A percentile compares a stretch with the other conserved stretches of the same genome.
Conservation (phyloP, 1,140 invertebrate species). For the Phocides pigmalion region DNA sequence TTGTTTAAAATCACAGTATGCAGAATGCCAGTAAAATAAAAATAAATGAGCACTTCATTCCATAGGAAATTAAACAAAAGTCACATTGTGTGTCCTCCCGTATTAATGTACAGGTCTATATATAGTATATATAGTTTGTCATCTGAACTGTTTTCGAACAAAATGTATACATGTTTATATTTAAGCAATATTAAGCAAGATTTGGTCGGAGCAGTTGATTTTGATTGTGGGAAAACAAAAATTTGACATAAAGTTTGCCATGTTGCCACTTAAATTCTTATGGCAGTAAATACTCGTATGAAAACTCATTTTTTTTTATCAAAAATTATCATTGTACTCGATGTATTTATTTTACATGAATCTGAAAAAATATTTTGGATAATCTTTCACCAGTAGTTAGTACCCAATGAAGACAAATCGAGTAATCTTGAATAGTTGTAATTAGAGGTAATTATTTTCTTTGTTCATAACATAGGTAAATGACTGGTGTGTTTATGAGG, state of each 20-base stretch:
- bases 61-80: constrained; percentile 39
- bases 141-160: constrained; percentile 48
- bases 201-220: constrained; percentile 21
- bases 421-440: background rate
- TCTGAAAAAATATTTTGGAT: background rate
- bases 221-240: background rate
- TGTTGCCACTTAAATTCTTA: background rate
- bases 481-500: background rate
- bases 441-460: background rate
- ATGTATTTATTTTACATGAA: background rate
- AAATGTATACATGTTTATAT: constrained; percentile 25
- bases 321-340: background rate
- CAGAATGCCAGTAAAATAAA: constrained; percentile 10
- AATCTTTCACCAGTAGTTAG: background rate
- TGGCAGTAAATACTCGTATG: background rate
- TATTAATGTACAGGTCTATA: background rate
- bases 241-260: background rate
- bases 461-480: background rate
- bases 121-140: constrained; percentile 29
- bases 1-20: constrained; percentile 45
- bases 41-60: constrained; percentile 46
- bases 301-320: background rate
- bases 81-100: background rate
- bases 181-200: constrained; percentile 23
- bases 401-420: background rate